Base-by-base conservation (phyloP, 37 sponge, comb jelly and placozoan genomes). In the Cladorhizidae sp. region DNA sequence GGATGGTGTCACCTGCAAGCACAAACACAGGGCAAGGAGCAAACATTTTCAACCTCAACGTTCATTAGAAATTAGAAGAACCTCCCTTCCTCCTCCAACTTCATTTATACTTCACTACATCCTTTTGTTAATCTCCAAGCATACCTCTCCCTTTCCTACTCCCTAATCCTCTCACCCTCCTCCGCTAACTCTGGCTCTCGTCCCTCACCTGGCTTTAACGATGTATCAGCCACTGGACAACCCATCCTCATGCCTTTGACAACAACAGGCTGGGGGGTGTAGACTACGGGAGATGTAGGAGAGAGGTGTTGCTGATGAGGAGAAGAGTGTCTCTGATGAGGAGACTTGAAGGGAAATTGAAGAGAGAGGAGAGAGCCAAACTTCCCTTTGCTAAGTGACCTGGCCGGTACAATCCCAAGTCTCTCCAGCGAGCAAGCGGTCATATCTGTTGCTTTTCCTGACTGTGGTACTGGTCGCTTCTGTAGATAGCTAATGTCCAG, bases 381-480 rank as follows among this genome's bases (percentile, higher is more conserved):
- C 56, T 79, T 79, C 32, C 50, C 40, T n/a, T 51, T 67, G 6
- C n/a, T 25, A 21, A 68, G 52, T 29, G 70, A 74, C 15, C 81
- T 67, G 31, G 62, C 51, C 2, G 90, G 90, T 17, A 90, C 72
- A 55, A 90, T 90, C 15, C 90, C 90, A 5, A 90, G 77, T 39
- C 6, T 70, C 33, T 84, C 81, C 37, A 90, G 80, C 1, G 80
- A 79, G 28, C 90, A 90, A 23, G 61, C 65, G 52, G 57, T 72
- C 2, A 59, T 59, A 18, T 59, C 28, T 17, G 5, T 14, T 36
- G 32, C 67, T 7, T 9, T 5, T 45, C 9, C 49, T 12, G 49
- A 45, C 8, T 45, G 8, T 45, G 49, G 9, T 18, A n/a, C 68
- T 0, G 0, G 20, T 20, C 70, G 67, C 59, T 75, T 22, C 40